phyloP scores from a whole-genome alignment of 2,113 vertebrate species.

The Nansenia antarctica region DNA sequence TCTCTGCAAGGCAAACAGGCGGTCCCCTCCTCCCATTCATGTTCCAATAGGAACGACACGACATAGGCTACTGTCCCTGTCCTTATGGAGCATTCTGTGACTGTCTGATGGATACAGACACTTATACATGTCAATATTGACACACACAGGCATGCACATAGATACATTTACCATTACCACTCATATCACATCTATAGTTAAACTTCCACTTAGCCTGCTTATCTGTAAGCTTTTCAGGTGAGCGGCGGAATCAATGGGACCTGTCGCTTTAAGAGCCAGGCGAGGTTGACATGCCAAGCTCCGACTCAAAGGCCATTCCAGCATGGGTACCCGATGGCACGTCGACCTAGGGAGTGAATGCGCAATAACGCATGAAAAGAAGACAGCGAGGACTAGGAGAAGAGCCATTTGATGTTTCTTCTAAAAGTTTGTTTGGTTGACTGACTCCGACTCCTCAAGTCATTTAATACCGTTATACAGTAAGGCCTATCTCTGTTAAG shows the following conservation, averaged over 20 bases:
- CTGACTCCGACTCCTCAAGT: not conserved
- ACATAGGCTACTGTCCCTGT: not conserved
- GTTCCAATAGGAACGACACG: not conserved
- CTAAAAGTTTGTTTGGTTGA: not conserved
- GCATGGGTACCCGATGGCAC: conserved; percentile 22
- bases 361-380: too few relatives aligned
- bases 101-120: not conserved
- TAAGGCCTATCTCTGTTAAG: not conserved
- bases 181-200: not conserved
- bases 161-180: not conserved
- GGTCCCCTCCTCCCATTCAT: conserved; percentile 3
- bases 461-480: not conserved
- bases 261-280: conserved; percentile 57
- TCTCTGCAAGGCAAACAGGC: conserved; percentile 12
- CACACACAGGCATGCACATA: not conserved
- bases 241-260: not conserved
- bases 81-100: too few relatives aligned
- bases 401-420: too few relatives aligned
- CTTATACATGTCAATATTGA: not conserved
- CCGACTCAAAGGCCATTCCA: not conserved
- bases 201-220: not conserved
- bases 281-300: conserved; percentile 22
- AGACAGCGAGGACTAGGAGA: too few relatives aligned
- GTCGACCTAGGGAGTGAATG: too few relatives aligned
- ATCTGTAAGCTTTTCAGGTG: not conserved